Evolutionary conservation across 2,797 vertebrate species (phyloP).

Genomic region (Microctenopoma lineatum): DNA sequence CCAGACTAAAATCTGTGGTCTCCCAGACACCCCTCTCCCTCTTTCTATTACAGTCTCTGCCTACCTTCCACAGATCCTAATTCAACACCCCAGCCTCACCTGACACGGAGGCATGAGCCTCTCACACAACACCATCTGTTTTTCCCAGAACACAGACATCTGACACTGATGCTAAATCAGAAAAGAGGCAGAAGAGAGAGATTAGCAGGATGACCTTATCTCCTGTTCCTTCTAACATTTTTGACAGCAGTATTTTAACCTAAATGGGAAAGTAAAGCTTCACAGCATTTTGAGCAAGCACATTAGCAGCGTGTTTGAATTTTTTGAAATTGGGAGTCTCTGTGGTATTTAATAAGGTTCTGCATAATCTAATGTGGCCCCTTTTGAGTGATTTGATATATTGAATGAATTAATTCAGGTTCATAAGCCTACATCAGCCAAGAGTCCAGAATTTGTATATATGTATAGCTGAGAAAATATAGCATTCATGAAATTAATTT

Average conservation of each 20-base stretch:
- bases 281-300: slow-evolving; percentile 32
- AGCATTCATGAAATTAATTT: neutral
- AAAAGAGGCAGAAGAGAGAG: slow-evolving; percentile 13
- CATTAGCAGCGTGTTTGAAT: slow-evolving; percentile 44
- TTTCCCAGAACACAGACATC: slow-evolving; percentile 42
- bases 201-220: slow-evolving; percentile 61
- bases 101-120: slow-evolving; percentile 43
- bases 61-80: slow-evolving; percentile 33
- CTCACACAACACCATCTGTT: slow-evolving; percentile 28
- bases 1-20: slow-evolving; percentile 64
- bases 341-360: slow-evolving; percentile 62
- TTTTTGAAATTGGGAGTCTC: slow-evolving; percentile 43
- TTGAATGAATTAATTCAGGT: neutral
- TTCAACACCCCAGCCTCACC: slow-evolving; percentile 48
- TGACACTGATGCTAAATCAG: slow-evolving; percentile 42
- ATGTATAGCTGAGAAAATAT: neutral
- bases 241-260: slow-evolving; percentile 48
- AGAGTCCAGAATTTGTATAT: neutral
- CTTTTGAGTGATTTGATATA: slow-evolving; percentile 18
- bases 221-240: slow-evolving; percentile 26
- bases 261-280: slow-evolving; percentile 65
- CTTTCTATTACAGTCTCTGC: slow-evolving; percentile 35
- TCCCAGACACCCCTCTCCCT: slow-evolving; percentile 39
- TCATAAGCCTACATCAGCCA: neutral
- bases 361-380: slow-evolving; percentile 54